phyloP scores from a whole-genome alignment of 2,797 vertebrate species.

The Poecile montanus region DNA sequence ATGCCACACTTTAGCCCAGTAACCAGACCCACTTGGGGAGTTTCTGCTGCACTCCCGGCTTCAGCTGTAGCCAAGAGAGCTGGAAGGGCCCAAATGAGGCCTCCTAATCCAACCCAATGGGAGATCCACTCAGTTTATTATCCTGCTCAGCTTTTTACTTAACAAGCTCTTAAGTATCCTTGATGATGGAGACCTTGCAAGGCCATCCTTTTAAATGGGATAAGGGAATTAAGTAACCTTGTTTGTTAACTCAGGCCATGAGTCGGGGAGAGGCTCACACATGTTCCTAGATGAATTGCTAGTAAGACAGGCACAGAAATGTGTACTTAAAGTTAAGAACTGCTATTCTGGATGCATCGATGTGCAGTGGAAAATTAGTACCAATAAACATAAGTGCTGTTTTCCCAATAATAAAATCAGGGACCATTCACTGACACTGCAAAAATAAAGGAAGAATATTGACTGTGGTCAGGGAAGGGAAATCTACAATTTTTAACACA shows the following conservation, averaged over 20 bases:
- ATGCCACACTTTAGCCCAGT: background rate
- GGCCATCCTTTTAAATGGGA: background rate
- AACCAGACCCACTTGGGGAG: background rate
- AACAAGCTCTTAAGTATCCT: background rate
- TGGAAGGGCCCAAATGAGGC: background rate
- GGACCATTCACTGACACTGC: background rate
- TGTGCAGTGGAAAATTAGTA: background rate
- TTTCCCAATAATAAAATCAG: background rate
- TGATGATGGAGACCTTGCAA: background rate
- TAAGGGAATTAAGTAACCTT: background rate
- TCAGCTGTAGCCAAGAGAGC: background rate
- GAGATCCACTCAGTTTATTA: background rate
- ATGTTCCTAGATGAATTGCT: background rate
- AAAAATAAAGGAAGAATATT: background rate
- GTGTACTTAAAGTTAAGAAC: background rate
- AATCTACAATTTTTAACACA: background rate
- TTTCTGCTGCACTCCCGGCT: background rate
- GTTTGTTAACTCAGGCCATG: background rate
- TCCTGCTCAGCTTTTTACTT: background rate
- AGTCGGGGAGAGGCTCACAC: background rate
- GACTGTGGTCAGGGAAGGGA: background rate
- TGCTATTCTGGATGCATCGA: background rate
- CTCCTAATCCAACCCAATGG: fast-evolving
- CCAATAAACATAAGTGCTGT: background rate
- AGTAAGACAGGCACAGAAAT: background rate